phyloP scores from a whole-genome alignment of 2,797 vertebrate genomes.

The Coracias cyanogaster region DNA sequence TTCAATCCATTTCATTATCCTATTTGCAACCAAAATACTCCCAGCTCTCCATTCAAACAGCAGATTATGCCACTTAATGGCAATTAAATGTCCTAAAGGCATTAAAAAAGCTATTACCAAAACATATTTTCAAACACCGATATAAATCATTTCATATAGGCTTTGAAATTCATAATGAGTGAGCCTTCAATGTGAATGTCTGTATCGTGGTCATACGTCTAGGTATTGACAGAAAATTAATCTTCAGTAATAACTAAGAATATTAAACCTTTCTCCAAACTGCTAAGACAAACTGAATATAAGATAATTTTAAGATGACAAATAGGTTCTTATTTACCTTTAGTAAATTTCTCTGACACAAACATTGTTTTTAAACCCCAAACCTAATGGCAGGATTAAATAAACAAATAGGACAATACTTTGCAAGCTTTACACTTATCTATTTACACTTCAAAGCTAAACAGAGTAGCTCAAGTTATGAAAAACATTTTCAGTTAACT shows the following conservation, averaged over 20 bases:
- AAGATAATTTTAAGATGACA: not conserved
- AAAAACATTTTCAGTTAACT: not conserved
- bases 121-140: not conserved
- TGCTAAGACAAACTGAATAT: not conserved
- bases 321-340: not conserved
- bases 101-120: slow-evolving; percentile 41
- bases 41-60: slow-evolving; percentile 3
- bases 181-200: not conserved
- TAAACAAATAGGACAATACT: not conserved
- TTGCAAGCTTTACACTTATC: not conserved
- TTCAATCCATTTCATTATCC: slow-evolving; percentile 29
- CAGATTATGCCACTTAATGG: slow-evolving; percentile 31
- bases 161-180: not conserved
- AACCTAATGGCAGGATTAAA: not conserved
- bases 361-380: not conserved
- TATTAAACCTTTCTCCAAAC: not conserved
- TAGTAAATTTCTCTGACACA: not conserved
- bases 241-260: not conserved
- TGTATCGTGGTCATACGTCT: not conserved
- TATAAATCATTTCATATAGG: not conserved
- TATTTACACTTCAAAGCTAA: not conserved
- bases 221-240: not conserved
- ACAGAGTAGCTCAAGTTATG: not conserved
- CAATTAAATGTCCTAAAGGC: slow-evolving; percentile 41
- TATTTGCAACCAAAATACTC: slow-evolving; percentile 43